phyloP scores from a whole-genome alignment of 2,888 invertebrate species.

The Bombyx huttoni region DNA sequence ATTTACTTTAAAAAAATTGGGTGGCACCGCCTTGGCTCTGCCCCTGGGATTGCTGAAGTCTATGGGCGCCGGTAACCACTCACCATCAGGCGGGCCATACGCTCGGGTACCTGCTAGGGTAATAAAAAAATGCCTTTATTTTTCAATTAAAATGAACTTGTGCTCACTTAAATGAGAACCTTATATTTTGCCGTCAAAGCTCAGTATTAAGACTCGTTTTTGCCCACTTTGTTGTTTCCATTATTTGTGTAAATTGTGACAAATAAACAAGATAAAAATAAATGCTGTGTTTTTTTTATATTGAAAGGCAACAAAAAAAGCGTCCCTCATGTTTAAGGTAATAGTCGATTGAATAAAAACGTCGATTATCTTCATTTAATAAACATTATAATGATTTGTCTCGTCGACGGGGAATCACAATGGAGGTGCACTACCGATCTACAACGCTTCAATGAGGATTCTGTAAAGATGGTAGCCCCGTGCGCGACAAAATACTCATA shows the following conservation, averaged over 20 bases:
- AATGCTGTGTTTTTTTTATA: slow-evolving; percentile 1
- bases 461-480: slow-evolving; percentile 53
- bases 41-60: too few relatives aligned
- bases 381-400: slow-evolving; percentile 62
- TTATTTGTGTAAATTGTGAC: not conserved
- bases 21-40: too few relatives aligned
- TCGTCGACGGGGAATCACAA: slow-evolving; percentile 39
- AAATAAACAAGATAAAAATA: not conserved
- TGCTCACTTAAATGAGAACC: not conserved
- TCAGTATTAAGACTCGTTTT: slow-evolving; percentile 13
- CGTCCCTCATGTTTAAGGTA: slow-evolving; percentile 7
- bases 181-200: slow-evolving; percentile 2
- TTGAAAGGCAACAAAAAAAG: not conserved
- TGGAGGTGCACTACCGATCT: slow-evolving; percentile 31
- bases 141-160: too few relatives aligned
- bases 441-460: slow-evolving; percentile 50
- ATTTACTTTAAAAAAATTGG: too few relatives aligned
- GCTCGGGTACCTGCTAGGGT: too few relatives aligned
- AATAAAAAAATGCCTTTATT: too few relatives aligned
- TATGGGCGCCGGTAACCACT: too few relatives aligned
- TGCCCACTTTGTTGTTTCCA: slow-evolving; percentile 3
- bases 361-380: slow-evolving; percentile 27
- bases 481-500: slow-evolving; percentile 56
- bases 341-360: not conserved
- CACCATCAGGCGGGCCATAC: too few relatives aligned